Percentiles rank a stretch among this genome's conserved stretches.
Conservation (phyloP, 2,113 vertebrate species). For the Campylomormyrus tamandua region DNA sequence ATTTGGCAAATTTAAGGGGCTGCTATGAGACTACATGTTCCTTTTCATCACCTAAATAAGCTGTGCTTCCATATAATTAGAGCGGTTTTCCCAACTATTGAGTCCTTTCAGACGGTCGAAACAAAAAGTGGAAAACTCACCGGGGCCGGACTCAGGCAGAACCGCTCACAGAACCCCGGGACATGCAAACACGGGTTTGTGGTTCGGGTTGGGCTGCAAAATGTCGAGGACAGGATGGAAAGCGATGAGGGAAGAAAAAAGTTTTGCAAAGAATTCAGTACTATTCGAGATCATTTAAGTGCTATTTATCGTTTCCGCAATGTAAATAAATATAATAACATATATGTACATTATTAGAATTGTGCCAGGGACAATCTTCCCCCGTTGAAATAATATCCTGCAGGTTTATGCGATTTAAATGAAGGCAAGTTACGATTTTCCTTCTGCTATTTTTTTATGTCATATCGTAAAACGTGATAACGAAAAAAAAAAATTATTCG, state of each 20-base stretch:
- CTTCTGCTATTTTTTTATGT: background rate
- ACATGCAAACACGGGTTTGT: background rate
- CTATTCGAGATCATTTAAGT: background rate
- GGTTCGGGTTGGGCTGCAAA: background rate
- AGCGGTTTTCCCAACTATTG: conserved; percentile 70
- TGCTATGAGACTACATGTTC: conserved; percentile 69
- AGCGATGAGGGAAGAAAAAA: background rate
- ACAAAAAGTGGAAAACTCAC: conserved; percentile 55
- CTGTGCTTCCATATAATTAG: conserved; percentile 71
- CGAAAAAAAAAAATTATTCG: background rate
- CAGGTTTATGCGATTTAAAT: background rate
- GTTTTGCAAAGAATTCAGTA: background rate
- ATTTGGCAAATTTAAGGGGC: conserved; percentile 71
- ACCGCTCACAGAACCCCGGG: conserved; percentile 8
- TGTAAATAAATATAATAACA: background rate
- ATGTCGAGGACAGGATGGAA: background rate
- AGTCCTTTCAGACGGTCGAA: conserved; percentile 64
- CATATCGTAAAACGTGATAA: background rate
- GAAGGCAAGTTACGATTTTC: background rate
- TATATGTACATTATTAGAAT: background rate
- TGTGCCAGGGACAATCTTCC: background rate
- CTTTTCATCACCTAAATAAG: conserved; percentile 75
- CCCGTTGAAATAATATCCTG: background rate
- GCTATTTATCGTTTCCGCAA: background rate
- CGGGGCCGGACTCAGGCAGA: conserved; percentile 51